Base-by-base conservation (phyloP, 2,888 invertebrate genomes). In the Malthinus seriepunctatus region DNA sequence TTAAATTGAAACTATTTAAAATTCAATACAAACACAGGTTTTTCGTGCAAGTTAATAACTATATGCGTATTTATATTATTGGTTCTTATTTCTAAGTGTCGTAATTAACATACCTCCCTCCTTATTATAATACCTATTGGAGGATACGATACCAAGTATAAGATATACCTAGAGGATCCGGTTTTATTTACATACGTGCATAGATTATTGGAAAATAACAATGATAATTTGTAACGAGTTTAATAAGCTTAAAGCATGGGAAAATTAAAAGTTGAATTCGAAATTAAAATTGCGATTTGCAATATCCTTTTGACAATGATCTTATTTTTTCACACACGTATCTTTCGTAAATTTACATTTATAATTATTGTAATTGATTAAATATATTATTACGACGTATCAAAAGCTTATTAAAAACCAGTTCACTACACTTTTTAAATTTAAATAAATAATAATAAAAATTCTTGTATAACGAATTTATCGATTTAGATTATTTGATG, bases 51-150 rank as follows among this genome's bases (percentile, higher is more conserved):
- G 58, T 58, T 58, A 62, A 58, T 62, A 62, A 62, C 62, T 58
- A 55, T 62, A 58, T 58, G 58, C n/a, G n/a, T n/a, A n/a, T n/a
- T n/a, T n/a, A n/a, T 58, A 62, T 62, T 62, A 62, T 62, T 62
- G 62, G 62, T 52, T 55, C 62, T 62, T 62, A 62, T 62, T 62
- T 62, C 51, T 55, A 23, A 42, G 56, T 55, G 51, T 58, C 51
- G 39, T 58, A 62, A 62, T 62, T 62, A 62, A 62, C 62, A 62
- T 62, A 62, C 58, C 42, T 23, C 23, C 23, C 23, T 23, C 23
- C 39, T 51, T 51, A 47, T 61, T 58, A 58, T 55, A 58, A 55
- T 52, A 56, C 48, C 62, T 59, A 58, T 61, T 61, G 58, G 54
- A 37, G 56, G 51, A 61, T 35, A 51, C 32, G 44, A 31, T 15